Conservation (phyloP, 2,113 vertebrate genomes). For the Halcyon malimbica region DNA sequence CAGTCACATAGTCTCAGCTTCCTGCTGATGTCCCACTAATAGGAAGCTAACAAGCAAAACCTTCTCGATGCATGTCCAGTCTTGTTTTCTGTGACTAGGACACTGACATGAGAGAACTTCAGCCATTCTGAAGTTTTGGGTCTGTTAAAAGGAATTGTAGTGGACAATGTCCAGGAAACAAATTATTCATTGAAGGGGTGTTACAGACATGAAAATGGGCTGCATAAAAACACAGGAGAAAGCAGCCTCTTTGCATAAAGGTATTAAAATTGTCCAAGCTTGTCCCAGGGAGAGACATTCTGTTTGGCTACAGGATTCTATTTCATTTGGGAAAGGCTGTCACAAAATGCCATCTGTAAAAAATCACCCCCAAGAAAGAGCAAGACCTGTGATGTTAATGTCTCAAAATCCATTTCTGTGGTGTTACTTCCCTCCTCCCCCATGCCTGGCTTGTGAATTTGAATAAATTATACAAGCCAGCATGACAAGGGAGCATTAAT, state of each 20-base stretch:
- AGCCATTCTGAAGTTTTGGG: neutral
- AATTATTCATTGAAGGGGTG: neutral
- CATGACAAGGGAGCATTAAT: slow-evolving; percentile 27
- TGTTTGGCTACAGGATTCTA: neutral
- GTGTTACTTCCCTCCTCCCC: neutral
- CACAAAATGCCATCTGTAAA: neutral
- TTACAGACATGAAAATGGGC: neutral
- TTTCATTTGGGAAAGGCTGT: neutral
- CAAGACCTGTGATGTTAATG: neutral
- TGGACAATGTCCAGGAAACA: neutral
- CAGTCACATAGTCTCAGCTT: neutral
- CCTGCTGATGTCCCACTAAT: neutral
- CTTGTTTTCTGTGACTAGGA: neutral
- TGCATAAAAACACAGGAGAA: neutral
- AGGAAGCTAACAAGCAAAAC: neutral
- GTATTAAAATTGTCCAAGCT: neutral
- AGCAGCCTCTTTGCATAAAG: neutral
- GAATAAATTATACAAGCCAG: neutral
- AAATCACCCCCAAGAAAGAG: neutral
- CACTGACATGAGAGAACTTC: neutral
- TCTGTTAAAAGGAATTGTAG: neutral
- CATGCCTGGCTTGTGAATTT: neutral
- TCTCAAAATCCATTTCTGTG: neutral
- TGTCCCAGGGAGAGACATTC: neutral
- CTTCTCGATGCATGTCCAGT: neutral